A percentile compares a stretch with the other conserved stretches of the same genome.
These are phyloP conservation scores for Lycaon pictus DNA, from an alignment of 2,113 vertebrate species.

Conservation along the genomic window DNA sequence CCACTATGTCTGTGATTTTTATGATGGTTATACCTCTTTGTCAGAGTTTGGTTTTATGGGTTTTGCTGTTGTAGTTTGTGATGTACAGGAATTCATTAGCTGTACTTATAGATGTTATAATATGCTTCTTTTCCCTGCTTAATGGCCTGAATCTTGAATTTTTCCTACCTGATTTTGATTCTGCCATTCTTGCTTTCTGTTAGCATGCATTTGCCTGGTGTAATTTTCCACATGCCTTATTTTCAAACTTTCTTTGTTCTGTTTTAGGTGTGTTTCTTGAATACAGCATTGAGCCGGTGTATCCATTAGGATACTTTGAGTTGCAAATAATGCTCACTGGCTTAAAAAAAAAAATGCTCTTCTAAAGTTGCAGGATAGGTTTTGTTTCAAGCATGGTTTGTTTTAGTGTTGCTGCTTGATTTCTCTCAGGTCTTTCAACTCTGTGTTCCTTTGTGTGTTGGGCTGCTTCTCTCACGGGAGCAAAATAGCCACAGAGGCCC, in stretches of 20 bases:
- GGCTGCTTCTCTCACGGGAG: not conserved
- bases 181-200: constrained; percentile 33
- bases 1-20: not conserved
- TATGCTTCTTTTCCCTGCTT: constrained; percentile 4
- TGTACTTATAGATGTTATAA: not conserved
- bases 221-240: constrained; percentile 36
- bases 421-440: not conserved
- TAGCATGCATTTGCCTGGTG: constrained; percentile 19
- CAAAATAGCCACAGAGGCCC: not conserved
- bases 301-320: not conserved
- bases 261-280: not conserved
- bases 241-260: constrained; percentile 28
- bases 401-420: not conserved
- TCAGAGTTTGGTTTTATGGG: not conserved
- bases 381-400: not conserved
- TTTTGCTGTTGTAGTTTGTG: not conserved
- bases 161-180: constrained; percentile 18
- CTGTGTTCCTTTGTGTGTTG: not conserved
- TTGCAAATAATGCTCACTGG: constrained; percentile 12
- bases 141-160: constrained; percentile 4
- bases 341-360: not conserved
- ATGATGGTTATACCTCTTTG: not conserved
- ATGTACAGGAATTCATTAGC: not conserved
- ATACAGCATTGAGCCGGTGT: not conserved
- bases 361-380: not conserved